Conservation (phyloP, 2,797 vertebrate species). For the Sciurus vulgaris region DNA sequence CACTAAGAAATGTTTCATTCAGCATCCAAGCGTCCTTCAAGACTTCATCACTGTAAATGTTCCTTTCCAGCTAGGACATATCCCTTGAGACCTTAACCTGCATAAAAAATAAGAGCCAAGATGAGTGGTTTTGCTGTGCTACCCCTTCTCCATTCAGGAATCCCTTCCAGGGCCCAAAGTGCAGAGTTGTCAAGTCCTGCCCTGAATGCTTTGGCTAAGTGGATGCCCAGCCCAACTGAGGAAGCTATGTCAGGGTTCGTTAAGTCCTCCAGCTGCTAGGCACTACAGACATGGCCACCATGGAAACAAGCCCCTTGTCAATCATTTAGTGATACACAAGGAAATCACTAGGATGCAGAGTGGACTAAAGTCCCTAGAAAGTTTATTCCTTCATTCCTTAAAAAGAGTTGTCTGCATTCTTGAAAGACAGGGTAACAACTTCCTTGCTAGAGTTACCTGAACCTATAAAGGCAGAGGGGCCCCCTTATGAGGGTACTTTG, state of each 20-base stretch:
- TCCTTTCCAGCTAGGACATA: conserved; percentile 20
- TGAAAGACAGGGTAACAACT: conserved; percentile 62
- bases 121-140: conserved; percentile 24
- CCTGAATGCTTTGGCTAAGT: conserved; percentile 79
- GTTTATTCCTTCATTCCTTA: conserved; percentile 65
- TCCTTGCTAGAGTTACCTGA: not conserved
- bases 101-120: conserved; percentile 58
- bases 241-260: conserved; percentile 80
- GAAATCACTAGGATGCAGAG: conserved; percentile 72
- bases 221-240: conserved; percentile 84
- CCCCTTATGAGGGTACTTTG: not conserved
- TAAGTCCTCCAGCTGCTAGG: conserved; percentile 85
- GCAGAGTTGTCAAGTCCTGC: conserved; percentile 81
- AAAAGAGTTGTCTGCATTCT: conserved; percentile 19
- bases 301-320: conserved; percentile 79
- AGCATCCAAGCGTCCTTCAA: not conserved
- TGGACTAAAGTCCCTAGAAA: conserved; percentile 46
- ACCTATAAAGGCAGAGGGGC: not conserved
- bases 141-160: conserved; percentile 71
- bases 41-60: conserved; percentile 7
- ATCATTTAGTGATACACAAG: conserved; percentile 80
- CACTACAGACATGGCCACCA: conserved; percentile 73
- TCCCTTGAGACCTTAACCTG: conserved; percentile 40
- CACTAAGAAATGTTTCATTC: conserved; percentile 49
- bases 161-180: conserved; percentile 59